phyloP scores from a whole-genome alignment of 2,888 invertebrate genomes.

The Amphipoea lucens region DNA sequence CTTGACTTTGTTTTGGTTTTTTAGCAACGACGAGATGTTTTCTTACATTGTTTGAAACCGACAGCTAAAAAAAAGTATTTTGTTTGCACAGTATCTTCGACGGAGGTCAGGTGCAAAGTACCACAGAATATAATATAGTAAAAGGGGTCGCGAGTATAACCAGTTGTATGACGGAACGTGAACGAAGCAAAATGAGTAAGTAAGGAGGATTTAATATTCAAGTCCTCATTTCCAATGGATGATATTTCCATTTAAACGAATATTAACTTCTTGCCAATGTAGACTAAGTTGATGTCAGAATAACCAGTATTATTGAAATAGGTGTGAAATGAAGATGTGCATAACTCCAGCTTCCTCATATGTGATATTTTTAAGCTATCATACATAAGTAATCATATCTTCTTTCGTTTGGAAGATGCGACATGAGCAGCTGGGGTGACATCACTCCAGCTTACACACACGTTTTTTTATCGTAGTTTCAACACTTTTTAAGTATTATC shows the following conservation, averaged over 20 bases:
- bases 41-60: neutral
- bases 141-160: neutral
- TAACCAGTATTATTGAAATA: neutral
- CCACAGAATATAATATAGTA: neutral
- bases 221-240: neutral
- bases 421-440: too few species aligned
- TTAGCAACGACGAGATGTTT: slow-evolving; percentile 7
- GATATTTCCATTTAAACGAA: neutral
- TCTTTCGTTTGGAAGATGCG: too few species aligned
- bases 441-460: too few species aligned
- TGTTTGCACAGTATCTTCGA: neutral
- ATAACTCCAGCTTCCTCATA: too few species aligned
- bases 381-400: too few species aligned
- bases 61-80: neutral
- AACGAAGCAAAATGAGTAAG: neutral
- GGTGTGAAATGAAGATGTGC: neutral
- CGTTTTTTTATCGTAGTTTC: too few species aligned
- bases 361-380: too few species aligned
- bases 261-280: too few species aligned
- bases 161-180: neutral
- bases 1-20: slow-evolving; percentile 16
- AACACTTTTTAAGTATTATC: too few species aligned
- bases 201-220: neutral
- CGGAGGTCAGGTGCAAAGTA: neutral
- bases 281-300: neutral